Evolutionary conservation across 1,140 invertebrate genomes (phyloP).

Genomic region (Eriocheir sinensis): DNA sequence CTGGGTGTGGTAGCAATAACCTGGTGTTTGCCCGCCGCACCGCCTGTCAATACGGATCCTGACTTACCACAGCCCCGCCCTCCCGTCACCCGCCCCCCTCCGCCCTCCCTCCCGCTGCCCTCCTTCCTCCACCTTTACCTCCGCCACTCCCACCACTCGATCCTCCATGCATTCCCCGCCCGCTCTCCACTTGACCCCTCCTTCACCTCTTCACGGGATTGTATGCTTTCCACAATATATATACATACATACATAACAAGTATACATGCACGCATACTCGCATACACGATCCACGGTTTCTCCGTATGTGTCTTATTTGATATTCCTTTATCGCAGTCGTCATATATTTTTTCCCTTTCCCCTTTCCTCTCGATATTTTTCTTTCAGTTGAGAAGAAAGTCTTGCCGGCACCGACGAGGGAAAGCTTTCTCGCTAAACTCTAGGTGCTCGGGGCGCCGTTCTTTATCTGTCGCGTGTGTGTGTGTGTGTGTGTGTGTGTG

Average conservation of each 20-base stretch:
- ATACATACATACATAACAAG: too few species aligned
- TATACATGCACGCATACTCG: too few species aligned
- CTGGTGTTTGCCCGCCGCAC: not conserved
- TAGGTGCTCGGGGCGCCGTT: not conserved
- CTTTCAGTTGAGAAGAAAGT: not conserved
- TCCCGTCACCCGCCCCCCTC: not conserved
- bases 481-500: too few species aligned
- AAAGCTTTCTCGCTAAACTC: not conserved
- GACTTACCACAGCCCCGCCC: not conserved
- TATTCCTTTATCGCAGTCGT: not conserved
- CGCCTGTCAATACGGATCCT: conserved; percentile 6
- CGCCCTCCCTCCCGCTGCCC: not conserved
- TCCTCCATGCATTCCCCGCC: not conserved
- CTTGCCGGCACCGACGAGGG: not conserved
- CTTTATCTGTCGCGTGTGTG: too few species aligned
- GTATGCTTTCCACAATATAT: too few species aligned
- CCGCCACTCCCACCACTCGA: not conserved
- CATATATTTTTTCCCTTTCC: not conserved
- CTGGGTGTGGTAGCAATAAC: not conserved
- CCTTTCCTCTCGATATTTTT: not conserved
- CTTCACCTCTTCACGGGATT: not conserved
- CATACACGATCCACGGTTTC: not conserved
- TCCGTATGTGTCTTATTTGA: not conserved
- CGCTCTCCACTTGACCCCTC: not conserved
- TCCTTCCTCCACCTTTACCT: not conserved